Conservation (phyloP, 2,113 vertebrate species). For the Paraplagusia blochii region DNA sequence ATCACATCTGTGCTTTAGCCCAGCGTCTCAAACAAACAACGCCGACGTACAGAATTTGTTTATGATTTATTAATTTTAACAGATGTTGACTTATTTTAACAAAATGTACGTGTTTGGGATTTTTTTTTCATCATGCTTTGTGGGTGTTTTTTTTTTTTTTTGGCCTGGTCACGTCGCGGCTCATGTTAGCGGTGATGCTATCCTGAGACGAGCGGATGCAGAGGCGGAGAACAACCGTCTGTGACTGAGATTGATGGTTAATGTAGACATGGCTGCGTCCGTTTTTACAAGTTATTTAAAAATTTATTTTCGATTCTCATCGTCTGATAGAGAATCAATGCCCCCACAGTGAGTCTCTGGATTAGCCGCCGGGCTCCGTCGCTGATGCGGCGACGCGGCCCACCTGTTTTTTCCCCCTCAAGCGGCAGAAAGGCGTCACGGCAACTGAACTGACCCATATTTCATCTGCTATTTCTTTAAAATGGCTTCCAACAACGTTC, state of each 20-base stretch:
- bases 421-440: not conserved
- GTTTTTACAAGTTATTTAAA: too few relatives aligned
- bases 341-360: not conserved
- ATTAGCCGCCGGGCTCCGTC: not conserved
- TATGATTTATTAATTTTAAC: too few relatives aligned
- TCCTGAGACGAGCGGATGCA: constrained; percentile 6
- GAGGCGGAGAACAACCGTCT: not conserved
- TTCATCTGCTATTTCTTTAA: too few relatives aligned
- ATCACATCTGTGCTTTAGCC: too few relatives aligned
- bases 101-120: too few relatives aligned
- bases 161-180: not conserved
- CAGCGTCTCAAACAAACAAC: too few relatives aligned
- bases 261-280: too few relatives aligned
- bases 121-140: not conserved
- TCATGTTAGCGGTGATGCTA: constrained; percentile 29
- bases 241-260: too few relatives aligned
- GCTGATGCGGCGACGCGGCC: not conserved
- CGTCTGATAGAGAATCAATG: not conserved
- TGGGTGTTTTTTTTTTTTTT: not conserved
- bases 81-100: too few relatives aligned
- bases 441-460: not conserved
- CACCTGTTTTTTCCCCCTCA: not conserved
- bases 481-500: too few relatives aligned
- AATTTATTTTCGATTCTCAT: too few relatives aligned
- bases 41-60: too few relatives aligned